These are phyloP conservation scores for Dysdera silvatica DNA, from an alignment of 1,140 invertebrate genomes.

Conservation along the genomic window DNA sequence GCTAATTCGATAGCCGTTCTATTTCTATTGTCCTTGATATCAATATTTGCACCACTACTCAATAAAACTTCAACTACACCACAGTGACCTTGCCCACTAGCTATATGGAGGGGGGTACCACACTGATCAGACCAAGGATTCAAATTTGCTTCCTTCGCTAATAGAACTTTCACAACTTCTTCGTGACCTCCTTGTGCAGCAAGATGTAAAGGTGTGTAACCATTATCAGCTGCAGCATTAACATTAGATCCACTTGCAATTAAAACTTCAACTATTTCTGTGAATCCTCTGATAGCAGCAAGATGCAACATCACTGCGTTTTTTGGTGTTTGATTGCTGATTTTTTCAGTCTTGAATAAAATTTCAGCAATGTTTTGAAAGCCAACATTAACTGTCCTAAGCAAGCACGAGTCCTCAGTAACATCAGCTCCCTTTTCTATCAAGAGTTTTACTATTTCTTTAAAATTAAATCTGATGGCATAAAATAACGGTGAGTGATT, in stretches of 20 bases:
- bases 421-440: constrained; percentile 2
- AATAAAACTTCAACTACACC: constrained; percentile 20
- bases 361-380: too few relatives aligned
- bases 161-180: constrained; percentile 30
- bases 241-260: background rate
- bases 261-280: constrained; percentile 8
- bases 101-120: constrained; percentile 18
- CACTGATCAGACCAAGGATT: background rate
- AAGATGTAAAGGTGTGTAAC: constrained; percentile 33
- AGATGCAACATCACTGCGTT: too few relatives aligned
- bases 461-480: background rate
- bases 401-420: too few relatives aligned
- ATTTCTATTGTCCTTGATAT: constrained; percentile 17
- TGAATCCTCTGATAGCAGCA: background rate
- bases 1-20: constrained; percentile 15
- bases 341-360: too few relatives aligned
- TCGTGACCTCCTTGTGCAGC: constrained; percentile 39
- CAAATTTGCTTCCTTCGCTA: constrained; percentile 27
- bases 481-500: background rate
- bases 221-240: background rate
- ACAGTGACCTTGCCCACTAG: background rate
- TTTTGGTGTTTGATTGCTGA: too few relatives aligned
- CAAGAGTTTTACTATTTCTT: constrained; percentile 15
- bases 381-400: too few relatives aligned
- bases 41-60: constrained; percentile 6